Evolutionary conservation across 2,797 vertebrate species (phyloP).

Genomic region (Syndactyla subalaris): DNA sequence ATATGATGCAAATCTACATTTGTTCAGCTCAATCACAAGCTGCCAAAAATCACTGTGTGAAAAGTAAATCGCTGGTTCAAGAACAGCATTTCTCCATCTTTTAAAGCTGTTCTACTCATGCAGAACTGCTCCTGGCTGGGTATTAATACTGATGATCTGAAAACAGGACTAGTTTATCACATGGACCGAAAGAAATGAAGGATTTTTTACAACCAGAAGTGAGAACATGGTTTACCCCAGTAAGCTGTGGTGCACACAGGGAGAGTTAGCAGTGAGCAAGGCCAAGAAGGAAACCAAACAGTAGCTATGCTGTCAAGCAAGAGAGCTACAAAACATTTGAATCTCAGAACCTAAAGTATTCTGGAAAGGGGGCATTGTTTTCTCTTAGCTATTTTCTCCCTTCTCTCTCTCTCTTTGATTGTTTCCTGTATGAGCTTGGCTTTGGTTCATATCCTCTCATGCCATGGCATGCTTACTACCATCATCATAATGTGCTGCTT

Average conservation of each 20-base stretch:
- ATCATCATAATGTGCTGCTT: neutral
- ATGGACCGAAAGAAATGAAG: constrained; percentile 29
- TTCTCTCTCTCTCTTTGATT: neutral
- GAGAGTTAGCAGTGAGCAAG: neutral
- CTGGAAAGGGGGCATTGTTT: neutral
- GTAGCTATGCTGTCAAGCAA: neutral
- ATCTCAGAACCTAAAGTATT: neutral
- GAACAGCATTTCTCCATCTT: constrained; percentile 4
- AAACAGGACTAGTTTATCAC: neutral
- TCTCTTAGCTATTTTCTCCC: neutral
- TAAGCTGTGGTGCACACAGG: neutral
- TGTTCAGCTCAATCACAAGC: constrained; percentile 16
- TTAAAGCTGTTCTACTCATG: neutral
- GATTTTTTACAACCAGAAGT: neutral
- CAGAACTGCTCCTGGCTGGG: neutral
- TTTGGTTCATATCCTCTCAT: neutral
- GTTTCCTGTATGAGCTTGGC: neutral
- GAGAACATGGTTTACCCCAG: neutral
- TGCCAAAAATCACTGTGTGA: constrained; percentile 22
- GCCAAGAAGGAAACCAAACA: neutral
- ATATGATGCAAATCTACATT: neutral
- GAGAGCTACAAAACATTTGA: neutral
- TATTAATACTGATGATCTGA: constrained; percentile 25
- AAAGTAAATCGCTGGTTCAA: neutral
- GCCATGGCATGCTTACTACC: neutral